These are phyloP conservation scores for Scolopax mira DNA, from an alignment of 2,113 vertebrate species.

Conservation along the genomic window DNA sequence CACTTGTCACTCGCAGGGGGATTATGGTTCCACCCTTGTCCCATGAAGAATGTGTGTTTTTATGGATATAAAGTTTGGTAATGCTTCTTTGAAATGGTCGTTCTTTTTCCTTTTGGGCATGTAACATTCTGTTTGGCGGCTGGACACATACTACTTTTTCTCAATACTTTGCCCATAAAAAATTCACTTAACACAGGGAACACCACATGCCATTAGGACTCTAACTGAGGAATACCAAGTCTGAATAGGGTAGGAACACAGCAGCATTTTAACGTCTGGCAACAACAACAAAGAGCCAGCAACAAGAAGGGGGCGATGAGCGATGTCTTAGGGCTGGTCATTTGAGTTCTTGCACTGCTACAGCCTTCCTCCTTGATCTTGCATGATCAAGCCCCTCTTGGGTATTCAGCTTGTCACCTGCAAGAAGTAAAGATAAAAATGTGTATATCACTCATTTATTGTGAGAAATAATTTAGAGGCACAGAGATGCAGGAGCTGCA, in stretches of 20 bases:
- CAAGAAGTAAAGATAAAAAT: neutral
- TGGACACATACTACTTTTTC: neutral
- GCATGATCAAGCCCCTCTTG: neutral
- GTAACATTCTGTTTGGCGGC: neutral
- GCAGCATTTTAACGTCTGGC: neutral
- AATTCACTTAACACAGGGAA: neutral
- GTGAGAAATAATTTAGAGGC: neutral
- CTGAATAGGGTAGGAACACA: neutral
- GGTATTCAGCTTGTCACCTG: neutral
- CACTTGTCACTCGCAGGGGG: neutral
- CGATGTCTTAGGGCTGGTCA: neutral
- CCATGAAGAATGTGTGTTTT: neutral
- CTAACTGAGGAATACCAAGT: neutral
- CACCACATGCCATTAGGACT: neutral
- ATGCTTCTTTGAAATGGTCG: fast-evolving
- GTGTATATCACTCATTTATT: neutral
- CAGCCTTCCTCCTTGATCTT: neutral
- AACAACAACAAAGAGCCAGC: neutral
- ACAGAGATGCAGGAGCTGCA: neutral
- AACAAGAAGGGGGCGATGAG: neutral
- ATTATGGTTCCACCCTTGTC: neutral
- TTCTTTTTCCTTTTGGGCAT: neutral
- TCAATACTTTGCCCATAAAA: neutral
- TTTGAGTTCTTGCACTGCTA: neutral
- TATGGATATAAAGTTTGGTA: neutral